A percentile compares a stretch with the other conserved stretches of the same genome.
phyloP scores from a whole-genome alignment of 2,888 invertebrate species.

The Xestoiulus laeticollis region DNA sequence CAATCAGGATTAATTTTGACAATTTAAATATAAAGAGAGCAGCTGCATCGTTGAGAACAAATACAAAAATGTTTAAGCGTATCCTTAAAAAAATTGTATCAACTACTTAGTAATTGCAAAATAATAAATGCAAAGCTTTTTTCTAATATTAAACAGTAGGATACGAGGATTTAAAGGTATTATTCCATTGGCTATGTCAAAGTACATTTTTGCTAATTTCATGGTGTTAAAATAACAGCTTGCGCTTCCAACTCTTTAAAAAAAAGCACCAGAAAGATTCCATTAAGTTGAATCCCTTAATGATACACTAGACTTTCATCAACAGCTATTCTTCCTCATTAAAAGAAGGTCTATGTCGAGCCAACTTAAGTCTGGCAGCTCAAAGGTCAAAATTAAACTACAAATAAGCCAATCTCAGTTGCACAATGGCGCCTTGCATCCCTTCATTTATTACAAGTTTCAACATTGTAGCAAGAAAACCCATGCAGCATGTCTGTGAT shows the following conservation, averaged over 20 bases:
- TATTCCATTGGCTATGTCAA: too few relatives aligned
- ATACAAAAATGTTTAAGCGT: background rate
- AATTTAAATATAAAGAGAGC: background rate
- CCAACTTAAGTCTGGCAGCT: background rate
- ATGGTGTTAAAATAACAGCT: background rate
- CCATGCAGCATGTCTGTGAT: background rate
- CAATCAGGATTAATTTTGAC: constrained; percentile 24
- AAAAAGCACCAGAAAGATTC: background rate
- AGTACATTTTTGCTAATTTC: background rate
- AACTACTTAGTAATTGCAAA: too few relatives aligned
- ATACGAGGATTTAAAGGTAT: background rate
- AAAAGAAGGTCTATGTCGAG: background rate
- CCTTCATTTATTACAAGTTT: background rate
- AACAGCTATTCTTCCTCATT: background rate
- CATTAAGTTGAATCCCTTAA: background rate
- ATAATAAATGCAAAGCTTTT: background rate
- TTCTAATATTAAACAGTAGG: background rate
- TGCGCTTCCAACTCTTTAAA: too few relatives aligned
- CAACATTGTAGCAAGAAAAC: background rate
- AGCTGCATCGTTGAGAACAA: background rate
- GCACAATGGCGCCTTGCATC: background rate
- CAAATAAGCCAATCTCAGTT: constrained; percentile 12
- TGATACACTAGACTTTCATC: background rate
- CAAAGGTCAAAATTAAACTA: background rate
- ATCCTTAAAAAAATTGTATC: background rate